Evolutionary conservation across 2,113 vertebrate species (phyloP).

Genomic region (Bothrops jararaca): DNA sequence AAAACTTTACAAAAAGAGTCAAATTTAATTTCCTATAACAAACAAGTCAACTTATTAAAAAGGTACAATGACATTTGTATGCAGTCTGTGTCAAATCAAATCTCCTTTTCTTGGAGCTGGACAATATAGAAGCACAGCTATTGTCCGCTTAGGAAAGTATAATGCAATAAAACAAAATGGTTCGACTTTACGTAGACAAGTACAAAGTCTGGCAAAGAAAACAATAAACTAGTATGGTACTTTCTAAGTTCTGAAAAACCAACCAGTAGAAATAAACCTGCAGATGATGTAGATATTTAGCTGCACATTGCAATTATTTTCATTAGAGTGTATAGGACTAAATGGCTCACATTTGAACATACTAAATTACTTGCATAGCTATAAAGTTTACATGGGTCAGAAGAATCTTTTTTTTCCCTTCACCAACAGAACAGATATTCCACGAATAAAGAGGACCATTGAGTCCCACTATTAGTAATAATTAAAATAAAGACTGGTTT

Average conservation of each 20-base stretch:
- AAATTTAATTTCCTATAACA: background rate
- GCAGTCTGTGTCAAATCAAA: background rate
- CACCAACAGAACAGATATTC: background rate
- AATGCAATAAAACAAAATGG: conserved; percentile 39
- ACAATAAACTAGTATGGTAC: background rate
- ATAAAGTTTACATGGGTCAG: background rate
- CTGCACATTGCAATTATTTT: background rate
- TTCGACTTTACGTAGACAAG: background rate
- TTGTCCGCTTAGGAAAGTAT: conserved; percentile 39
- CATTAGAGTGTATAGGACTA: background rate
- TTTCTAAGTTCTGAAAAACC: background rate
- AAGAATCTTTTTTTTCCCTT: background rate
- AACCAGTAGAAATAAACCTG: background rate
- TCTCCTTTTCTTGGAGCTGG: conserved; percentile 33
- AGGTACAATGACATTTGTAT: background rate
- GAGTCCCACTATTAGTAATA: background rate
- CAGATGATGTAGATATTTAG: background rate
- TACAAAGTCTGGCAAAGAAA: background rate
- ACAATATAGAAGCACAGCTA: conserved; percentile 23
- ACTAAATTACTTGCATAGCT: background rate
- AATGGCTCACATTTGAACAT: background rate
- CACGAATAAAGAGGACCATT: background rate
- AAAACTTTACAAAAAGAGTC: conserved; percentile 16
- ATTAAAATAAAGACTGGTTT: background rate
- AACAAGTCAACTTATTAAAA: background rate